Conservation (phyloP, 2,113 vertebrate species). For the Balaenoptera acutorostrata region DNA sequence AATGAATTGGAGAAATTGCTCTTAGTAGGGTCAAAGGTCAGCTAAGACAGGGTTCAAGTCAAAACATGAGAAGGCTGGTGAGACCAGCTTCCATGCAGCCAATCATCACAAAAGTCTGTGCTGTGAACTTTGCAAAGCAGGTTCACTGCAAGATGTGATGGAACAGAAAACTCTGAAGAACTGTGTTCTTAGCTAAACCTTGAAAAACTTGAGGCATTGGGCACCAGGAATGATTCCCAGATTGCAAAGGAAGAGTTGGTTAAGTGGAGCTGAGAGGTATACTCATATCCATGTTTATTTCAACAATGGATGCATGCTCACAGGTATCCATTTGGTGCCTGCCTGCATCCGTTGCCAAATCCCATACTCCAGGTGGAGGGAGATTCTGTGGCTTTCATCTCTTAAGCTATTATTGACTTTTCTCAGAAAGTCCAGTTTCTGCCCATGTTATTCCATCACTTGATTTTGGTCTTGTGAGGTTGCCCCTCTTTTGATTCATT, state of each 20-base stretch:
- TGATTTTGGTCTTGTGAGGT: not conserved
- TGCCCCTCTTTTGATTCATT: not conserved
- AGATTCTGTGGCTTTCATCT: not conserved
- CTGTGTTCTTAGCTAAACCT: not conserved
- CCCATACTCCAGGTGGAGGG: not conserved
- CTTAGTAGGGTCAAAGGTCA: not conserved
- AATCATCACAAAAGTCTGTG: not conserved
- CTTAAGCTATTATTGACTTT: not conserved
- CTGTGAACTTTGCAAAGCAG: not conserved
- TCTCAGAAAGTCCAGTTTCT: not conserved
- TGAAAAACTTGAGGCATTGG: not conserved
- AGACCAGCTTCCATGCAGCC: not conserved
- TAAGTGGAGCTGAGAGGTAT: not conserved
- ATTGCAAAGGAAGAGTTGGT: not conserved
- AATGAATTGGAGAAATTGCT: not conserved
- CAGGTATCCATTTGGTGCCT: not conserved
- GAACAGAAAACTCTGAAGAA: not conserved
- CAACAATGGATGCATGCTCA: not conserved
- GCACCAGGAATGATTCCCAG: not conserved
- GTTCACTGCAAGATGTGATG: not conserved
- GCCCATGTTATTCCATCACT: not conserved
- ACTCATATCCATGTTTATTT: not conserved
- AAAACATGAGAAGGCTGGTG: not conserved
- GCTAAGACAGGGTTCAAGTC: not conserved
- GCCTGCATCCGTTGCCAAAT: not conserved